A percentile compares a stretch with the other conserved stretches of the same genome.
These are phyloP conservation scores for Geophilus truncorum DNA, from an alignment of 2,888 invertebrate genomes.

Conservation along the genomic window DNA sequence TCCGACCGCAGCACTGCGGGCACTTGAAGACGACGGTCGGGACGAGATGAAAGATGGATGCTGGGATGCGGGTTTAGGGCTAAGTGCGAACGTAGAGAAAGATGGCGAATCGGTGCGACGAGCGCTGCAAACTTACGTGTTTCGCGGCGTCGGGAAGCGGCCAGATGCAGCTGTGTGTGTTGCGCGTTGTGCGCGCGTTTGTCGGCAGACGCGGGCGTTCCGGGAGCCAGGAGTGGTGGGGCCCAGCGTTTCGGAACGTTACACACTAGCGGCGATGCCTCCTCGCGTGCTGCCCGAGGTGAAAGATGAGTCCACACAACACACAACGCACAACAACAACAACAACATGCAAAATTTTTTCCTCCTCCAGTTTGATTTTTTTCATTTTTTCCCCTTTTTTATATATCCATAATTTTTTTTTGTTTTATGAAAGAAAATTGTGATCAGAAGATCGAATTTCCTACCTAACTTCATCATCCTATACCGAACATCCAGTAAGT, in stretches of 20 bases:
- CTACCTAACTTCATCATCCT: slow-evolving; percentile 41
- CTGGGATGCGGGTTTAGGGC: no score
- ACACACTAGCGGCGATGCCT: background rate
- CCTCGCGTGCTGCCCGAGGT: background rate
- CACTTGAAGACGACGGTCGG: background rate
- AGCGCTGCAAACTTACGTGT: no score
- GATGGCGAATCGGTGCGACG: no score
- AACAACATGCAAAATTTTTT: background rate
- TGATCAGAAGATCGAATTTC: no score
- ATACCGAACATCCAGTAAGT: slow-evolving; percentile 40
- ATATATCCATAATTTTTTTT: no score
- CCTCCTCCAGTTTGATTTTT: background rate
- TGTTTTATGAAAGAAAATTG: background rate
- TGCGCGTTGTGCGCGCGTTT: background rate
- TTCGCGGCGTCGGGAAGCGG: no score
- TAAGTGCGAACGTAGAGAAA: no score
- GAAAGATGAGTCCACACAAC: background rate
- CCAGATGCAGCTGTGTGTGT: no score
- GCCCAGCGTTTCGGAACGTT: background rate
- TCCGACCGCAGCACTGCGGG: background rate
- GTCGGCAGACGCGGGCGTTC: background rate
- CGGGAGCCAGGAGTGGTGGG: background rate
- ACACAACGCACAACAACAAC: background rate
- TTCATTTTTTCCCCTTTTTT: background rate
- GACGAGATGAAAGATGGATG: background rate